These are phyloP conservation scores for Myotis planiceps DNA, from an alignment of 2,797 vertebrate genomes.

Conservation along the genomic window DNA sequence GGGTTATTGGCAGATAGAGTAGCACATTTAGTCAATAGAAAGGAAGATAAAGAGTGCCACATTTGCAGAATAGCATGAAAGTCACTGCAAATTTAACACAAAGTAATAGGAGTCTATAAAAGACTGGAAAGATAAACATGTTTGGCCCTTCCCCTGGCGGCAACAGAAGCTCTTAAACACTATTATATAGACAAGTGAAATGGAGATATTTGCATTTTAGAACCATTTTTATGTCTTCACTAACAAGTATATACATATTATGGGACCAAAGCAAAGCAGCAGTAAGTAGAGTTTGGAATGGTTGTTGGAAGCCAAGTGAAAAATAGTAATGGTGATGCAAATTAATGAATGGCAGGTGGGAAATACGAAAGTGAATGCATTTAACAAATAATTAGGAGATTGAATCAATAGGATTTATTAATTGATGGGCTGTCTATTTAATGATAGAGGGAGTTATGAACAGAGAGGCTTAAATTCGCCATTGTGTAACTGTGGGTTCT, in stretches of 20 bases:
- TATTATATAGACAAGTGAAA: constrained; percentile 61
- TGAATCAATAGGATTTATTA: background rate
- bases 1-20: background rate
- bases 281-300: background rate
- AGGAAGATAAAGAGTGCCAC: constrained; percentile 11
- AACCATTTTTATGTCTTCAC: constrained; percentile 51
- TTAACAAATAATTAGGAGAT: background rate
- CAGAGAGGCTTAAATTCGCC: background rate
- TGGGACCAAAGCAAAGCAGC: background rate
- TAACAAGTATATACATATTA: constrained; percentile 18
- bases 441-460: background rate
- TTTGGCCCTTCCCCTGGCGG: background rate
- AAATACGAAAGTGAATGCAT: background rate
- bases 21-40: background rate
- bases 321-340: background rate
- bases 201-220: constrained; percentile 62
- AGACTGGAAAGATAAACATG: background rate
- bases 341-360: background rate
- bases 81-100: constrained; percentile 48
- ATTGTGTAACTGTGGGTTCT: background rate
- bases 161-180: constrained; percentile 53
- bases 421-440: background rate
- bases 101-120: constrained; percentile 60
- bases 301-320: background rate
- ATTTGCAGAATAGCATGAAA: background rate